Percentiles rank a stretch among this genome's conserved stretches.
Conservation (phyloP, 1,140 invertebrate genomes). For the Drosophila erecta region DNA sequence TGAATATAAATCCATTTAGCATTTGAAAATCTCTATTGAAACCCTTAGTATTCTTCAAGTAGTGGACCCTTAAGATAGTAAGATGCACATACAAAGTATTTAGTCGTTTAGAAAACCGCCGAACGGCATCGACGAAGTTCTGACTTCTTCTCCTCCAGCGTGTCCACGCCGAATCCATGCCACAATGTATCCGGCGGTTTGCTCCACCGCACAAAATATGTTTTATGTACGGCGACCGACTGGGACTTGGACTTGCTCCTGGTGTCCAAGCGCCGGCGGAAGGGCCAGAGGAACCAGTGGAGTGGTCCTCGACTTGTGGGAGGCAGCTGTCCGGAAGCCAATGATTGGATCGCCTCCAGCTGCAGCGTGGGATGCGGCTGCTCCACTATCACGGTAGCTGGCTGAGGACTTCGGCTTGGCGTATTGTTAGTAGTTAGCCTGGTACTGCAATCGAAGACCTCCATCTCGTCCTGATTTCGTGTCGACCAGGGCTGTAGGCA, state of each 20-base stretch:
- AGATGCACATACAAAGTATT: conserved; percentile 41
- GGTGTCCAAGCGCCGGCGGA: conserved; percentile 40
- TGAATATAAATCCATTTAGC: not conserved
- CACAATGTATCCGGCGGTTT: conserved; percentile 71
- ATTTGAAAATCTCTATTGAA: conserved; percentile 10
- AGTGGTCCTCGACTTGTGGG: conserved; percentile 40
- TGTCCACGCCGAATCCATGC: conserved; percentile 67
- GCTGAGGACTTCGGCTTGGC: not conserved
- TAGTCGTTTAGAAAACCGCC: conserved; percentile 58
- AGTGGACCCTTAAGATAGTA: conserved; percentile 4
- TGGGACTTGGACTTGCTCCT: conserved; percentile 12
- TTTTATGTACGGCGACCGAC: conserved; percentile 73
- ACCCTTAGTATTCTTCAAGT: not conserved
- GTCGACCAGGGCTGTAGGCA: conserved; percentile 11
- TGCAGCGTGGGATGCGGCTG: conserved; percentile 51
- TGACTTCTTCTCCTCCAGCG: conserved; percentile 6
- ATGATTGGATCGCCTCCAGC: conserved; percentile 47
- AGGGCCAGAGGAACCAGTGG: conserved; percentile 71
- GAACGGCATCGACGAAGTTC: conserved; percentile 69
- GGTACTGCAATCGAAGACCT: conserved; percentile 8
- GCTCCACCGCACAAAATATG: conserved; percentile 74
- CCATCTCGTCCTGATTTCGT: not conserved
- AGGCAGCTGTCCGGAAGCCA: not conserved
- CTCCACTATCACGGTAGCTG: conserved; percentile 47
- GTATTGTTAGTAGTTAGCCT: not conserved